Evolutionary conservation across 1,140 invertebrate species (phyloP), one percentile per base, ranked within the genome.

Genomic region (Trichogramma pretiosum): DNA sequence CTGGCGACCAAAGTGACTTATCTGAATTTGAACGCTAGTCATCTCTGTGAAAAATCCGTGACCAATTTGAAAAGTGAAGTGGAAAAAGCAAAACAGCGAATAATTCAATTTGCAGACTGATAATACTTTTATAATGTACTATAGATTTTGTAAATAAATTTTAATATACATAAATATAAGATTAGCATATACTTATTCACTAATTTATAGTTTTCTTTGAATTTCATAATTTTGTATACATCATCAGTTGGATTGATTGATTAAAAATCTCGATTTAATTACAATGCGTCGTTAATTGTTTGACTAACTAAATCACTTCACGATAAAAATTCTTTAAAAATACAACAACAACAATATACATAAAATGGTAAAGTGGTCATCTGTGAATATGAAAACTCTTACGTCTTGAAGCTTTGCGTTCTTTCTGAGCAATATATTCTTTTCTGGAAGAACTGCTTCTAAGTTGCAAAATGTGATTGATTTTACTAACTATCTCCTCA

Each of bases 401-500:
- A 56, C 71, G 65, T 52, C 77, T 71, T 33, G 76, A 71, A 28
- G 74, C 65, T 62, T 82, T 83, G n/a, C 75, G 74, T 58, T 80
- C 77, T 42, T 75, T 70, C 23, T 77, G 66, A 5, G 73, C 72
- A 22, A 83, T 59, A 60, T 85, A 93, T 62, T 93, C 89, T 57
- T 86, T 83, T 26, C 88, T 73, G 35, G 82, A 81, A 5, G 76
- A 73, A 64, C 85, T 89, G 18, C 83, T 84, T 48, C 84, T 74
- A 49, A 93, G 72, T 56, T 93, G 85, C 43, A 95, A 63, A 50
- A 93, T 93, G 46, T 87, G 80, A 68, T 88, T 91, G 2, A 93
- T 77, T 74, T 93, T 93, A 45, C 83, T 79, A 3, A 91, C 83
- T 22, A 94, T 91, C 68, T 88, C 85, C 55, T 83, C 77, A 8